A percentile compares a stretch with the other conserved stretches of the same genome.
Evolutionary conservation across 2,888 invertebrate species (phyloP).

Genomic region (Machimus atricapillus): DNA sequence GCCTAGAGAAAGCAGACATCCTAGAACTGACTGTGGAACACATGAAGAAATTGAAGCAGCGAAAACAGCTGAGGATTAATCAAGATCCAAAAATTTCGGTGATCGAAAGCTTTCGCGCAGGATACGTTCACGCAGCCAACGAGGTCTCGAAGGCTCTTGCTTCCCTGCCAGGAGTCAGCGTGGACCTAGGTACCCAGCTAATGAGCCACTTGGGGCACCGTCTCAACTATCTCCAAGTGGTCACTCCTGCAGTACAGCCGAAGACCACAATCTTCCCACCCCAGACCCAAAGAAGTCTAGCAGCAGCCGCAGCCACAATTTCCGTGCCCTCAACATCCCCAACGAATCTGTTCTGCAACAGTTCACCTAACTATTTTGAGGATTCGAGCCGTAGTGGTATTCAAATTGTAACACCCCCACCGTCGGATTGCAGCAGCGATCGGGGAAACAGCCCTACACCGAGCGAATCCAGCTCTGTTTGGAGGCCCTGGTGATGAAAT

Average conservation of each 20-base stretch:
- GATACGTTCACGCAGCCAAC: slow-evolving; percentile 88
- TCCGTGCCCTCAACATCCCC: neutral
- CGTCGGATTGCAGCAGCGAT: slow-evolving; percentile 60
- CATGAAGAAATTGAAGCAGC: slow-evolving; percentile 79
- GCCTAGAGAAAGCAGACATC: slow-evolving; percentile 90
- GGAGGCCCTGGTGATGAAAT: slow-evolving; percentile 59
- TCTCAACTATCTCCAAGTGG: slow-evolving; percentile 68
- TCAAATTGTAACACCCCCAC: slow-evolving; percentile 58
- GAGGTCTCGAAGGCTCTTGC: slow-evolving; percentile 88
- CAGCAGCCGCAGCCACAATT: neutral
- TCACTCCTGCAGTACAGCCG: slow-evolving; percentile 55
- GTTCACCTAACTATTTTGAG: neutral
- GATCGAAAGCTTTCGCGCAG: slow-evolving; percentile 83
- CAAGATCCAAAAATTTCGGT: slow-evolving; percentile 54
- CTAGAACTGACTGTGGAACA: slow-evolving; percentile 88
- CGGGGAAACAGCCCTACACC: slow-evolving; percentile 60
- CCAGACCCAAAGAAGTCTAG: neutral
- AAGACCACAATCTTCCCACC: neutral
- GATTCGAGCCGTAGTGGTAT: slow-evolving; percentile 48
- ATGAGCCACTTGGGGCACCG: slow-evolving; percentile 91
- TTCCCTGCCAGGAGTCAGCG: slow-evolving; percentile 85
- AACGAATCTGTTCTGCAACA: neutral
- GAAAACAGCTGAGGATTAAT: slow-evolving; percentile 69
- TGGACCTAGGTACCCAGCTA: slow-evolving; percentile 84
- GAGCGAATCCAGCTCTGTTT: slow-evolving; percentile 57